Evolutionary conservation across 1,140 invertebrate species (phyloP), one percentile per base, ranked within the genome.

Genomic region (Nixonia krombeini): DNA sequence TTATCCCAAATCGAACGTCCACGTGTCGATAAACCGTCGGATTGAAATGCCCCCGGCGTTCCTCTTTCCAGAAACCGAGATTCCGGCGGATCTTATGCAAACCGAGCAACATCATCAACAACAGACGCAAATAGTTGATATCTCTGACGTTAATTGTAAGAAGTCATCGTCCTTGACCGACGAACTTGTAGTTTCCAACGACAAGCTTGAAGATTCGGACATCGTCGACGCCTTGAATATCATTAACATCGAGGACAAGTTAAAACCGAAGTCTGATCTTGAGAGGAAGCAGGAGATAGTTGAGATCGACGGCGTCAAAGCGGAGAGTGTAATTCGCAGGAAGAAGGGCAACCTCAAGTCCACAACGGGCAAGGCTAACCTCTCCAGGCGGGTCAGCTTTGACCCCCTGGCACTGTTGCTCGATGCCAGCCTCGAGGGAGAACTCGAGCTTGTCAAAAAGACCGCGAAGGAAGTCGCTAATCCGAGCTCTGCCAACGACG

Each of bases 351-450:
- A 93, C 73, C 82, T 89, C 4, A 89, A 93, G 63, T 91, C 89
- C 69, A 89, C 89, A 66, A 91, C 87, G 31, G 89, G 90, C 1
- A 92, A 93, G 72, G 88, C 87, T 5, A 92, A 92, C 66, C 73
- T 93, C 15, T 90, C 91, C 0, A 87, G 94, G 64, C 86, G 96
- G 65, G 97, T 99, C 6, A 97, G 95, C 80, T 99, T 99, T 81
- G 97, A 99, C 88, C 97, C 98, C 6, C 87, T 99, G 45, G 97
- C 98, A 1, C 87, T 99, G 16, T 85, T 99, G 6, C 85, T 99
- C 61, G 98, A 99, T 84, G 98, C 97, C 16, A 97, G 97, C 72
- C 87, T 99, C 37, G 98, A 99, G 85, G 98, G 98, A 17, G 97
- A 99, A 86, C 87, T 99, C 64, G 97, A 99, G 77, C 87, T 99